Base-by-base conservation (phyloP, 2,113 vertebrate species). In the Rhombomys opimus region DNA sequence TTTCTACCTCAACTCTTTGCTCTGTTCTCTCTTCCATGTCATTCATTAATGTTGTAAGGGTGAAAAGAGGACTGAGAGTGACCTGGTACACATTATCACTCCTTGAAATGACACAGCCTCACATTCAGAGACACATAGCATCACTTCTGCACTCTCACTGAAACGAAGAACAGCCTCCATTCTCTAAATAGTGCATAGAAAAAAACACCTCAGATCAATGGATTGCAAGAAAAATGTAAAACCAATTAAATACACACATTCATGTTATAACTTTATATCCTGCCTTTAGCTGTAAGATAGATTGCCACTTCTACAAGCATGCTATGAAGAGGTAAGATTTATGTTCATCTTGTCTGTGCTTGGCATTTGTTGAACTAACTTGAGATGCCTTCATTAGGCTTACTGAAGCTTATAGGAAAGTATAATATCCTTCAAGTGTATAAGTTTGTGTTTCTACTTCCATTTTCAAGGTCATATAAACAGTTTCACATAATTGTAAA, bases 391-490 rank as follows among this genome's bases (percentile, higher is more conserved):
- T 94, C 70, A 4, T 91, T 89, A 84, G 41, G 82, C 14, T 95
- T 61, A 73, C 8, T 54, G 91, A 59, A 30, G 38, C 78, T 87
- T 75, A n/a, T 75, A 95, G 68, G 78, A 78, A 93, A 94, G 88
- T 32, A 46, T 20, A 81, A 75, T 32, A 2, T 41, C 22, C 73
- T 95, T 32, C 7, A 88, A 87, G 61, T 77, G 17, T 35, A 94
- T 5, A 77, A 41, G 23, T 76, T 35, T 50, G 35, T 84, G 27
- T 80, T 32, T 87, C 76, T 85, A 18, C 25, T 57, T 92, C 61
- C 32, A 89, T 93, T 94, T 93, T 54, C 52, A 96, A 95, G 90
- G 52, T 81, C 77, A 96, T 57, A 14, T 93, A 82, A 89, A 96
- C 70, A 84, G 70, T 92, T 92, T 92, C 87, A 87, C 32, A 89